Conservation (phyloP, 2,888 invertebrate species). For the Julus scanicus region DNA sequence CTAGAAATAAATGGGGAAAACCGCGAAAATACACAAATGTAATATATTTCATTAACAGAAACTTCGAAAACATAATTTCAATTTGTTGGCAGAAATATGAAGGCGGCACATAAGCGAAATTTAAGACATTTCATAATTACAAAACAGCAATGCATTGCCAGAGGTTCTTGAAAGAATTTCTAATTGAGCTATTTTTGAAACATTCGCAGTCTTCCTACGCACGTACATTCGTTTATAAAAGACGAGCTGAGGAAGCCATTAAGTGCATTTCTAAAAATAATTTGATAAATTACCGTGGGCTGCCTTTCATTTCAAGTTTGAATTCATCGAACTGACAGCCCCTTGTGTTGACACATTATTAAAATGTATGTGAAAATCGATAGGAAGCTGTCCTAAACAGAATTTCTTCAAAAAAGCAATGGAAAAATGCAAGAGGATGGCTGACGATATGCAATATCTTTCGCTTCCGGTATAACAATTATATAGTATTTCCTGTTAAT, state of each 20-base stretch:
- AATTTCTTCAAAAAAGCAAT: neutral
- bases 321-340: neutral
- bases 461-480: neutral
- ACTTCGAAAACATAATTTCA: no score
- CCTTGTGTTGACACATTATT: slow-evolving; percentile 7
- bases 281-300: neutral
- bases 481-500: no score
- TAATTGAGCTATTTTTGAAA: neutral
- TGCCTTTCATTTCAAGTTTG: neutral
- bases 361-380: neutral
- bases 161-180: neutral
- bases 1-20: no score
- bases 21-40: no score
- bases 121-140: neutral
- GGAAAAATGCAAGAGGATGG: neutral
- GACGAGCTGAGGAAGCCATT: neutral
- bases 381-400: neutral
- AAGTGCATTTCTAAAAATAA: slow-evolving; percentile 19
- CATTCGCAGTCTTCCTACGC: neutral
- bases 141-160: neutral
- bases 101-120: neutral
- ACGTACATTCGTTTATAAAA: no score
- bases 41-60: no score
- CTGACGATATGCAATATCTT: neutral
- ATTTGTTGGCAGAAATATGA: no score